Evolutionary conservation across 2,113 vertebrate genomes (phyloP).

Genomic region (Pedionomus torquatus): DNA sequence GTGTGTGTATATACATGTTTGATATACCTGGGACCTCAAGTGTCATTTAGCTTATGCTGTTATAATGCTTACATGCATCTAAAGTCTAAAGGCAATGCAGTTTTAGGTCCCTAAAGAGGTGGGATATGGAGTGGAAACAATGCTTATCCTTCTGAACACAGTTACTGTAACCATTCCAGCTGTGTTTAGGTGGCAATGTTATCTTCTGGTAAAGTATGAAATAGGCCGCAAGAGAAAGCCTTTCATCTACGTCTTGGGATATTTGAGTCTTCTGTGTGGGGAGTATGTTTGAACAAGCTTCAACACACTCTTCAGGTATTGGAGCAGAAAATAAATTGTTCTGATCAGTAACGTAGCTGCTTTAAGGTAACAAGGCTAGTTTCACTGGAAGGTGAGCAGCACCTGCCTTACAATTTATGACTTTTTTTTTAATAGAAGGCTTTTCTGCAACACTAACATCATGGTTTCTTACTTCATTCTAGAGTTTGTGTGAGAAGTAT

Average conservation of each 20-base stretch:
- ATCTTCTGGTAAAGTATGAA: neutral
- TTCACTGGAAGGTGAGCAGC: neutral
- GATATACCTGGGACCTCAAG: neutral
- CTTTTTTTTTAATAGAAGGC: neutral
- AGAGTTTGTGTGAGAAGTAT: conserved; percentile 73
- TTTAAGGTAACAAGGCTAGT: neutral
- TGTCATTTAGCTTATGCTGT: neutral
- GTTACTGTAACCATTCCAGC: neutral
- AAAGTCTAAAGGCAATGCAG: accelerated
- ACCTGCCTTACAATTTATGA: neutral
- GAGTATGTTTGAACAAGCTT: neutral
- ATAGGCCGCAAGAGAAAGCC: neutral
- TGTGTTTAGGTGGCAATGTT: accelerated
- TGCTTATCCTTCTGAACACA: neutral
- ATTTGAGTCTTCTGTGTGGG: neutral
- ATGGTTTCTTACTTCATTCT: neutral
- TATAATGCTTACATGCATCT: neutral
- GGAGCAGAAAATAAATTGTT: neutral
- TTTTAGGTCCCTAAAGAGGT: neutral
- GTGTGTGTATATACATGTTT: too few relatives aligned
- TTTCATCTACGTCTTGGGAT: neutral
- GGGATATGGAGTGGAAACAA: neutral
- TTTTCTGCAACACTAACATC: neutral
- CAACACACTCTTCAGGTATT: neutral
- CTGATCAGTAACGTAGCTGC: neutral